Conservation (phyloP, 2,113 vertebrate species). For the Microcebus ravelobensis region DNA sequence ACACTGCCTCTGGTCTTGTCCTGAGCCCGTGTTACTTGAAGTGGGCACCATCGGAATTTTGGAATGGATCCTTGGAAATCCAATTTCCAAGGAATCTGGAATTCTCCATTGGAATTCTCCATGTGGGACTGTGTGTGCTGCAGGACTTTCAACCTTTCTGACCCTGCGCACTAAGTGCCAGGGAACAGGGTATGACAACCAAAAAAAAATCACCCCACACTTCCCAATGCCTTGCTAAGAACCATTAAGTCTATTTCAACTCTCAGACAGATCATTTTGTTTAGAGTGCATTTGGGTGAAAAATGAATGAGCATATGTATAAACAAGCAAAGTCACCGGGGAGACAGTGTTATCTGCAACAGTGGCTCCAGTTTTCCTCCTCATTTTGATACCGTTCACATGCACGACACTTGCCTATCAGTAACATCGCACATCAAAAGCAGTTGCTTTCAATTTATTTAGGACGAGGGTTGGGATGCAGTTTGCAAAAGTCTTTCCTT, state of each 20-base stretch:
- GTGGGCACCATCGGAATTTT: not conserved
- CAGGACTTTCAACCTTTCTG: not conserved
- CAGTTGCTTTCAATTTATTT: not conserved
- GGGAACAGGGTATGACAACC: not conserved
- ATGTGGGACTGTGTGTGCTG: not conserved
- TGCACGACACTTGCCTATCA: not conserved
- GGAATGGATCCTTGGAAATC: not conserved
- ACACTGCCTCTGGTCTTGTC: not conserved
- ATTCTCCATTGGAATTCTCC: not conserved
- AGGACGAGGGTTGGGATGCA: not conserved
- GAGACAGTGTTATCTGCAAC: not conserved
- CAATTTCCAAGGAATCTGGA: too few species aligned
- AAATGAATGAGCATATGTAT: not conserved
- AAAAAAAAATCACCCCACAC: not conserved
- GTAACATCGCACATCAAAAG: not conserved
- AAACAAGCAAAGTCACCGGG: not conserved
- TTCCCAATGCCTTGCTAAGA: not conserved
- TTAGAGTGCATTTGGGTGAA: not conserved
- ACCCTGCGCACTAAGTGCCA: not conserved
- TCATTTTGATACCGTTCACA: not conserved
- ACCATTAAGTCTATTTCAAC: not conserved
- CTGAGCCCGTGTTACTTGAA: not conserved
- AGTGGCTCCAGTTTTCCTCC: not conserved
- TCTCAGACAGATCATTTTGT: not conserved
- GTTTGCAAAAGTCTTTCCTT: not conserved